Conservation (phyloP, 2,888 invertebrate genomes). For the Leistus spinibarbis region DNA sequence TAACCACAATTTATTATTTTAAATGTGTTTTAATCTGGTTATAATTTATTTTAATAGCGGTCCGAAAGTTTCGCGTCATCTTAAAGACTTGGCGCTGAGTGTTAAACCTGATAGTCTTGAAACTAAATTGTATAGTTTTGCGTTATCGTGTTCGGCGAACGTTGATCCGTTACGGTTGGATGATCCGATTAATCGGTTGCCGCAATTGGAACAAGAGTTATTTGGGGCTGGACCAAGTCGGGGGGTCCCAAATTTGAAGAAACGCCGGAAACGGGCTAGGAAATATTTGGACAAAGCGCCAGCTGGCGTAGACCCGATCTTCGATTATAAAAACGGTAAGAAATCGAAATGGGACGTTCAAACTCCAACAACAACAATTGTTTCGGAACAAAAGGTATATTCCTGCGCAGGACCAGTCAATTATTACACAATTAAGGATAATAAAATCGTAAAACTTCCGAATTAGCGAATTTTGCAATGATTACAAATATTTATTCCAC, state of each 20-base stretch:
- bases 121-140: constrained; percentile 52
- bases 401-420: constrained; percentile 36
- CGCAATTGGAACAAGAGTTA: constrained; percentile 59
- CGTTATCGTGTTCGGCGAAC: constrained; percentile 45
- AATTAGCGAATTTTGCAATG: too few relatives aligned
- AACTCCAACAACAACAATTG: constrained; percentile 8
- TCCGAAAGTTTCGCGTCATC: constrained; percentile 41
- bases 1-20: too few relatives aligned
- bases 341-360: constrained; percentile 58
- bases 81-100: constrained; percentile 46
- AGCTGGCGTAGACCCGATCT: not conserved
- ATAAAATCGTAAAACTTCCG: constrained; percentile 60
- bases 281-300: constrained; percentile 47
- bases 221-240: constrained; percentile 58
- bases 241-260: constrained; percentile 57
- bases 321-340: not conserved
- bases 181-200: constrained; percentile 62
- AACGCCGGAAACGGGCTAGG: constrained; percentile 58
- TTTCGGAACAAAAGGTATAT: constrained; percentile 43
- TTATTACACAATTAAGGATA: constrained; percentile 61
- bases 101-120: constrained; percentile 52
- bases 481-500: too few relatives aligned
- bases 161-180: constrained; percentile 1
- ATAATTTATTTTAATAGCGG: not conserved
- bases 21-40: not conserved